Base-by-base conservation (phyloP, 2,797 vertebrate species). In the Arremon brunneinucha region DNA sequence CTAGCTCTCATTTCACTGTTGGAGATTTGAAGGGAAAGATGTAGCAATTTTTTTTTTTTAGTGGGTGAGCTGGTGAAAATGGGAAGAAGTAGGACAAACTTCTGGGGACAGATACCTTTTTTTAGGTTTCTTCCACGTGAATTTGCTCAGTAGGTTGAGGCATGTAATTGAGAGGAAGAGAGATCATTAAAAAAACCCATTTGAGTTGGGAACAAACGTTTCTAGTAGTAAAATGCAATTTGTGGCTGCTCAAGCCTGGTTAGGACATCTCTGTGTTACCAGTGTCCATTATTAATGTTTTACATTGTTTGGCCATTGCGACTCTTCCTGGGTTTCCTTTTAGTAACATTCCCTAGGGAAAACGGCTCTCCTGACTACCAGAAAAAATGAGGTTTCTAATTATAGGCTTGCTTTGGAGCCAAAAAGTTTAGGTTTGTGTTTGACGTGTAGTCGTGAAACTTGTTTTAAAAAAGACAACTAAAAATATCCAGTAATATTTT, bases 341-440 rank as follows among this genome's bases (percentile, higher is more conserved):
- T 75, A 62, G 83, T 85, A 80, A 75, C 88, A 34, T 87, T 96
- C 92, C 71, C 83, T 39, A 49, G 94, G 79, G 94, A 96, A 94
- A 94, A 95, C 4, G 14, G 12, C 69, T 94, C 82, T 91, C 35
- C 78, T 85, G 65, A 95, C 76, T 71, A 80, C n/a, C 55, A 90
- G 90, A 93, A 89, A 90, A 94, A 95, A 96, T 85, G 78, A 95
- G 55, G 39, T 72, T 94, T 95, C 96, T 96, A 93, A 95, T 95
- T 97, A 94, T 95, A 95, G 91, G 20, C 83, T 89, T 90, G 76
- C 43, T 94, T 86, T 90, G 39, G 93, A 90, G 89, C 83, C 90
- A 87, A 55, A 60, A 97, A 77, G 90, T 92, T 96, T 97, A 85
- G 50, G 87, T 89, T 97, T 97, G 85, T 84, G 63, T 96, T 97